Evolutionary conservation across 2,797 vertebrate species (phyloP), one percentile per base, ranked within the genome.

Genomic region (Pseudomugil tenellus): DNA sequence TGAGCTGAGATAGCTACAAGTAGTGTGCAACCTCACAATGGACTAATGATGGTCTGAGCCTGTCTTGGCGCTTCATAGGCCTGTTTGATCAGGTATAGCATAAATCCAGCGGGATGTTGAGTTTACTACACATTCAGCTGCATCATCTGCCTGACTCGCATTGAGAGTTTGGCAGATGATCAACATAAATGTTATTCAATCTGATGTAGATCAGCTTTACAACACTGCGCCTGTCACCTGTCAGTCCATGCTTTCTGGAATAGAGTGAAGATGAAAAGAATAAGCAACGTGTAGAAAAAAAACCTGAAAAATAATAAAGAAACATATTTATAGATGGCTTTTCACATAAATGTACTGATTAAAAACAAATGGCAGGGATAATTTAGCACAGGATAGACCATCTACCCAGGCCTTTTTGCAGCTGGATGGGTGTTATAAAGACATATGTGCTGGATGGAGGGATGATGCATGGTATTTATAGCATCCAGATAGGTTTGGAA

Each of bases 391-490:
- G 51, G 68, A 65, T 69, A 67, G 78, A 54, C 70, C 78, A 73
- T 87, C 84, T 53, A 7, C 74, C 77, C 81, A 37, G 46, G 67
- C 60, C 60, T 31, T 81, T 58, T 73, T 79, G 75, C 85, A 73
- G 81, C 67, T 70, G 75, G 73, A 87, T 76, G 83, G 89, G 90
- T 72, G 61, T 65, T 43, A 70, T 67, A 79, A 83, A 67, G 85
- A 75, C 66, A 66, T 84, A 87, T 79, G 77, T 77, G 72, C 49
- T 13, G 49, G 11, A 26, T 65, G 81, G 74, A 76, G 81, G 78
- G 75, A 86, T 76, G 87, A 88, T 89, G 88, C 83, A 60, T 68
- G 77, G 83, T 92, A 92, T 94, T 94, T 93, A 92, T 92, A 93
- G 92, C 79, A 82, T 79, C 87, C 84, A 86, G 89, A 93, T 92